Conservation (phyloP, 2,888 invertebrate genomes). For the Leptopilina drosophilae region DNA sequence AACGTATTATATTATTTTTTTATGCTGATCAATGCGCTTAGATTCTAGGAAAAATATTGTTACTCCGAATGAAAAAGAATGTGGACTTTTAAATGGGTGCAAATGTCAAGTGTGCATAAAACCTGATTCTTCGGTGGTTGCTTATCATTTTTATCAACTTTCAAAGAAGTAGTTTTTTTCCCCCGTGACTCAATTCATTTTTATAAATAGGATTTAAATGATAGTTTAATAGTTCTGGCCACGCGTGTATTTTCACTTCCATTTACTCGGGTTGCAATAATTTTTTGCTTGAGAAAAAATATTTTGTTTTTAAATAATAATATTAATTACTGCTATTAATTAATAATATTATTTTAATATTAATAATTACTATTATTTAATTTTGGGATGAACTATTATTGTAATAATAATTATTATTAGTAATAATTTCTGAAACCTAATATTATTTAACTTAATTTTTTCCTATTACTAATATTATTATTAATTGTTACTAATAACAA, state of each 20-base stretch:
- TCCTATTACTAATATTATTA: no score
- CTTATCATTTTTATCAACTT: conserved; percentile 29
- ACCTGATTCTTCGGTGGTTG: conserved; percentile 24
- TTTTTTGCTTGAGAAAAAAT: neutral
- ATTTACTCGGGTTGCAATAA: neutral
- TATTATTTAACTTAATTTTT: no score
- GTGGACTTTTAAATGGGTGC: conserved; percentile 25
- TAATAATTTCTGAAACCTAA: no score
- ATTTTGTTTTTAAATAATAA: no score
- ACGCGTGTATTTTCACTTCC: neutral
- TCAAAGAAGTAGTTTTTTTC: conserved; percentile 2
- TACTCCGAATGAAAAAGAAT: conserved; percentile 20
- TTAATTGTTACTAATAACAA: no score
- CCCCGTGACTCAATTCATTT: conserved; percentile 19
- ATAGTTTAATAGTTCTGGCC: neutral
- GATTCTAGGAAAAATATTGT: conserved; percentile 14
- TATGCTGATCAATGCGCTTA: neutral
- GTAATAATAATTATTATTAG: no score
- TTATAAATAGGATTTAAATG: conserved; percentile 1
- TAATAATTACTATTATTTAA: no score
- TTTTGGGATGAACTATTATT: no score
- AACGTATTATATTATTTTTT: neutral
- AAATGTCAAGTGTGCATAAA: conserved; percentile 17
- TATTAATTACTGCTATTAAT: no score
- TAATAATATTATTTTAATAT: no score